Evolutionary conservation across 1,140 invertebrate species (phyloP), one percentile per base, ranked within the genome.

Genomic region (Acromyrmex charruanus): DNA sequence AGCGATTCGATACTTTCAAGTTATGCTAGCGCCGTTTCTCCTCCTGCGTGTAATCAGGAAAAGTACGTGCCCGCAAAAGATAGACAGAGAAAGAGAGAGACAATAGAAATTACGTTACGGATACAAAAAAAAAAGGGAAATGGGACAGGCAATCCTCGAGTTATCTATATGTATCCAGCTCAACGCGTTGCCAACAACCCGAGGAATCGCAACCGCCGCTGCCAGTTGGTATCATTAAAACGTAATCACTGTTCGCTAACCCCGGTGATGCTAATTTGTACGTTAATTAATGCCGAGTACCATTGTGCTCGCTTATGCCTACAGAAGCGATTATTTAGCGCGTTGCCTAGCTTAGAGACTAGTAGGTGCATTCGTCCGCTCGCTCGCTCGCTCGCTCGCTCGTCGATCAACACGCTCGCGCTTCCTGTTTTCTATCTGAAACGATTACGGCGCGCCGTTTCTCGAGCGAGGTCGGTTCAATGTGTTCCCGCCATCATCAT

Each of bases 241-340:
- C 89, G 92, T 94, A 95, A 95, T 94, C 94, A 92, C 92, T 91
- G 92, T 90, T 89, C 92, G 90, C 91, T 94, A 93, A 93, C 89
- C 91, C 87, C 92, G 90, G 77, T 92, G 89, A 94, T 94, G 93
- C 92, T 95, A 94, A 94, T 95, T 94, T 93, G 91, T 93, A 93
- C 91, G 93, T 94, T 94, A 94, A 94, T 95, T 95, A 94, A 94
- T 95, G 92, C 93, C 88, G 90, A 91, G 92, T 92, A 91, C 92
- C 92, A 93, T 93, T 94, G 92, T 94, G 88, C 89, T 91, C 89
- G 81, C 88, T 88, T 86, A 90, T 77, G 84, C 87, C 74, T 59
- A 74, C 84, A 88, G 77, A 87, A 87, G 86, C 85, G 89, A 90
- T 87, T 90, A 87, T 65, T 91, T 85, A 85, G 61, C 82, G 81